Base-by-base conservation (phyloP, 2,888 invertebrate species). In the Euspilapteryx auroguttella region DNA sequence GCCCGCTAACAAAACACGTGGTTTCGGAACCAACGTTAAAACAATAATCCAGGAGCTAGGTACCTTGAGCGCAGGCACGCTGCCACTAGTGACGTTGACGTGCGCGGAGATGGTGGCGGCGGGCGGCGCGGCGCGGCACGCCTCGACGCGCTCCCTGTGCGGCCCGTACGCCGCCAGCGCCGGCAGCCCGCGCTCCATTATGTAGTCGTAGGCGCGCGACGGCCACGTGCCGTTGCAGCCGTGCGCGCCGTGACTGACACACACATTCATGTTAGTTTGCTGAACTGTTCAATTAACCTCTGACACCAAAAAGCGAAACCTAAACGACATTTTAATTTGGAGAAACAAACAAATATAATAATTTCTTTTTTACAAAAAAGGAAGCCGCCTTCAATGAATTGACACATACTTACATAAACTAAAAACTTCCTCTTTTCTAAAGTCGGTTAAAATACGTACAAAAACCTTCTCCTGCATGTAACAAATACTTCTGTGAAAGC, bases 201-300 rank as follows among this genome's bases (percentile, higher is more conserved):
- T 41, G 46, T 71, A 69, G 32, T 55, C 45, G 44, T 55, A 73
- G 8, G 69, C 68, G 36, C 40, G 43, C 33, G 45, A 47, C 10
- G 69, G 71, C 71, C 71, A 71, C 14, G 69, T 63, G 23, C 49
- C 46, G 14, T 38, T 36, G 42, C 73, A 73, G 2, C 68, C 69
- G 29, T 50, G 37, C 1, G 49, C 55, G 11, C 62, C 61, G 37
- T 44, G 55, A 32, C 64, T 65, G 45, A n/a, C 21, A 22, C 13
- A 11, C 3, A 17, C 17, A 10, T 13, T 3, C 12, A 25, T 9
- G 9, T 14, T 13, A 2, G 24, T 8, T 8, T 8, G 13, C 12
- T 6, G 11, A 5, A 4, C 8, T 3, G 8, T 24, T 4, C 7
- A 9, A 5, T 2, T 24, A 5, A 12, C 13, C 3, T 9, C 12